Percentiles rank a stretch among this genome's conserved stretches.
These are phyloP conservation scores for Heterohyrax brucei DNA, from an alignment of 2,797 vertebrate genomes.

Conservation along the genomic window DNA sequence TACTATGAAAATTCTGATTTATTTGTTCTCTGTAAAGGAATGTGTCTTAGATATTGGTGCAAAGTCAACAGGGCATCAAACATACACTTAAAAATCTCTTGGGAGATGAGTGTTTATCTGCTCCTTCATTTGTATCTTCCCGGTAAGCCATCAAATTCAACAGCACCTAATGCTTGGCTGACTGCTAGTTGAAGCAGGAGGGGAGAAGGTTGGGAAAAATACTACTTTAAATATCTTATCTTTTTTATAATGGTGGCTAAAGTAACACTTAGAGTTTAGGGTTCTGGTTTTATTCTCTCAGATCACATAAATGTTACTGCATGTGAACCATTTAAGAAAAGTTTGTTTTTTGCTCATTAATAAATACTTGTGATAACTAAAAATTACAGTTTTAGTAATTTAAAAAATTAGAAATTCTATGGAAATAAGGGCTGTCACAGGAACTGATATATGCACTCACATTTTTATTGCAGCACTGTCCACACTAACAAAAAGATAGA, in stretches of 20 bases:
- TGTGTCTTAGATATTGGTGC: neutral
- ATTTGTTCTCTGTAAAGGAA: neutral
- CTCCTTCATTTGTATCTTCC: neutral
- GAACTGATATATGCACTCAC: too few relatives aligned
- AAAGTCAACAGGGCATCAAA: neutral
- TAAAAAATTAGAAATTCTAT: conserved; percentile 1
- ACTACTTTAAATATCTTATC: neutral
- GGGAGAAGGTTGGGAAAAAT: neutral
- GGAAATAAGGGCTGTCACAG: too few relatives aligned
- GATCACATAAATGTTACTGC: neutral
- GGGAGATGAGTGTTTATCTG: neutral
- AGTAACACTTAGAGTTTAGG: neutral
- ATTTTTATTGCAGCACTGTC: too few relatives aligned
- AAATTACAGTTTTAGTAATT: neutral
- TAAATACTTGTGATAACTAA: neutral
- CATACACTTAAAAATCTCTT: neutral
- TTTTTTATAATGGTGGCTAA: neutral
- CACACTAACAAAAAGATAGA: too few relatives aligned
- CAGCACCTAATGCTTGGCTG: neutral
- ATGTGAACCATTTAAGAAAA: neutral
- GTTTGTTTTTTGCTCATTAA: neutral
- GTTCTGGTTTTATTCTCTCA: neutral
- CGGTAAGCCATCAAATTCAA: neutral
- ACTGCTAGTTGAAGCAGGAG: neutral
- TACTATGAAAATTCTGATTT: neutral